Evolutionary conservation across 1,140 invertebrate genomes (phyloP), one percentile per base, ranked within the genome.

Genomic region (Hylaeus volcanicus): DNA sequence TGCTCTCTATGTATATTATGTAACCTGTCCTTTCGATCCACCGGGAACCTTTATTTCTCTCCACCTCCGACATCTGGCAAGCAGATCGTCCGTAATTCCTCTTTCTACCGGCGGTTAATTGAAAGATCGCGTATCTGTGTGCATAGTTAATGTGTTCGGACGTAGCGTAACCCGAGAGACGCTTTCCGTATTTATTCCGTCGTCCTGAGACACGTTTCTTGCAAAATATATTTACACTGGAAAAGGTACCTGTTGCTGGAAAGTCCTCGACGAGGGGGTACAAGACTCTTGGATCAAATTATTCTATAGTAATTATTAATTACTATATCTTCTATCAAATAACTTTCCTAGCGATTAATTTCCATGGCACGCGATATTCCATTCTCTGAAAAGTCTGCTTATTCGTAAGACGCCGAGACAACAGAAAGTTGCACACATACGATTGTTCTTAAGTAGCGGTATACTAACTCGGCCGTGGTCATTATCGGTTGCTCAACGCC

Each of bases 401-500:
- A 41, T 43, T 65, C 14, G 43, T 6, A 3, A 15, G 6, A 48
- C 15, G 39, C 43, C n/a, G 58, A 12, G 76, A 79, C 69, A 64
- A 53, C 39, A 84, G 79, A 73, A 82, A 69, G 63, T 77, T 74
- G 63, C 26, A 66, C 70, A 63, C 71, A 70, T 75, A 55, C 80
- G 75, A 82, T 74, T 85, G 83, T 79, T 74, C 56, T 69, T 48
- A 70, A 43, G 65, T 86, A 86, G 45, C 69, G n/a, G 51, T 64
- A 65, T 82, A 71, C 45, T 60, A 77, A 74, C 79, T 83, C 70
- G 61, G 69, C 51, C 66, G 73, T 68, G 81, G 74, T 88, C 75
- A 87, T 88, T 88, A 88, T 84, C 82, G 84, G 77, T 89, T 88
- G 86, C 82, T 41, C 83, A 89, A 89, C 83, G 60, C 60, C 56